phyloP scores from a whole-genome alignment of 2,888 invertebrate species.

The Plemyria rubiginata region DNA sequence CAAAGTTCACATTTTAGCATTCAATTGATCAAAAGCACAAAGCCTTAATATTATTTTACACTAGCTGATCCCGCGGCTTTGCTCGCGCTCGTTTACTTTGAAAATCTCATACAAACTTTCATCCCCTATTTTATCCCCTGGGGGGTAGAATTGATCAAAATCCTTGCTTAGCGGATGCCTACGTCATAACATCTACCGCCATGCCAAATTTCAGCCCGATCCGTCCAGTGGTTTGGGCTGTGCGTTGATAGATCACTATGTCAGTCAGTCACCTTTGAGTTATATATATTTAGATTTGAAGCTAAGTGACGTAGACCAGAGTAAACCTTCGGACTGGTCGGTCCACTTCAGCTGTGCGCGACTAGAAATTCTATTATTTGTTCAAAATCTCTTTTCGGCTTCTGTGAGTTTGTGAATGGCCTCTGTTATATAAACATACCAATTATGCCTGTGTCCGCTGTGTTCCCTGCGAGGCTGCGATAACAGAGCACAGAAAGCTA shows the following conservation, averaged over 20 bases:
- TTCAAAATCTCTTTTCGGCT: slow-evolving; percentile 78
- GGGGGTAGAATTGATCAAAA: no score
- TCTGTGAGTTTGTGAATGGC: slow-evolving; percentile 76
- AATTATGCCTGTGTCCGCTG: slow-evolving; percentile 64
- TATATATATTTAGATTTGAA: background rate
- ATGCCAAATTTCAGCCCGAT: no score
- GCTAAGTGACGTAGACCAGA: slow-evolving; percentile 1
- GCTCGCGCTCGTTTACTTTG: no score
- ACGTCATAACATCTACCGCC: no score
- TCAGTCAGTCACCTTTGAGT: no score
- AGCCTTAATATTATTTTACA: background rate
- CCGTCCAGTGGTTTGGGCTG: no score
- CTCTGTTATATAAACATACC: slow-evolving; percentile 76
- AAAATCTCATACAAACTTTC: no score
- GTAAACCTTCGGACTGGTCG: slow-evolving; percentile 59
- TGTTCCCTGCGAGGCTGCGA: slow-evolving; percentile 19
- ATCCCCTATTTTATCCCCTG: no score
- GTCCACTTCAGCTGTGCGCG: slow-evolving; percentile 74
- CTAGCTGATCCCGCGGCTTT: no score
- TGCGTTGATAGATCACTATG: no score
- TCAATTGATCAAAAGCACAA: background rate
- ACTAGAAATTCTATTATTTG: slow-evolving; percentile 76
- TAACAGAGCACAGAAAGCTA: slow-evolving; percentile 14
- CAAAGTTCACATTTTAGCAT: background rate
- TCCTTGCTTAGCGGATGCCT: no score